Evolutionary conservation across 1,140 invertebrate species (phyloP), one percentile per base, ranked within the genome.

Genomic region (Drosophila takahashii): DNA sequence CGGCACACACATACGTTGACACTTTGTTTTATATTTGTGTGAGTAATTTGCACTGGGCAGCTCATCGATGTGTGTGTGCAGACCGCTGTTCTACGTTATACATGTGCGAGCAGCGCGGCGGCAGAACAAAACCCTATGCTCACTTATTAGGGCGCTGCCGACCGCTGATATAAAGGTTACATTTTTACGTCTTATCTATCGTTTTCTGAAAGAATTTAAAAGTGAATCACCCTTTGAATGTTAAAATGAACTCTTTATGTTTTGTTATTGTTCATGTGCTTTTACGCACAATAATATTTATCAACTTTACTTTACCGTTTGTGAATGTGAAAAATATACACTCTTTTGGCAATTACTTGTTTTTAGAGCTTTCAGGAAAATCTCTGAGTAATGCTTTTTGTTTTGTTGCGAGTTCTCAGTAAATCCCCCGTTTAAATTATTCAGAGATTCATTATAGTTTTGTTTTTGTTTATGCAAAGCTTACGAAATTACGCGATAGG

Each of bases 401-500:
- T 15, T 27, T 48, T 29, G 47, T 9, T 29, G 1, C 3, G 11
- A 18, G 15, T 50, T 34, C 10, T 13, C 15, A 34, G 29, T 34
- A 34, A 51, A n/a, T 34, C 29, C 48, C 9, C 29, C 11, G 0
- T 29, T 47, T 29, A 18, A 0, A 8, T 27, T 4, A 11, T 18
- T 15, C 16, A 10, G 15, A 44, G 3, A 11, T 50, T 50, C 45
- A 47, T 47, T 16, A 16, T 16, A 11, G 15, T 50, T 29, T 47
- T 16, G 48, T 51, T 51, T 34, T 34, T 34, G 9, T 50, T 48
- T 48, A 26, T 26, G 22, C 44, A 13, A 27, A 26, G 22, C 26
- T n/a, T 47, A 8, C 22, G 2, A 27, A n/a, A 27, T 47, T 47
- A 47, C 11, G 26, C 4, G 26, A 4, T 15, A 0, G 8, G 26